These are phyloP conservation scores for Drosophila flavopinicola DNA, from an alignment of 2,888 invertebrate genomes.

Conservation along the genomic window DNA sequence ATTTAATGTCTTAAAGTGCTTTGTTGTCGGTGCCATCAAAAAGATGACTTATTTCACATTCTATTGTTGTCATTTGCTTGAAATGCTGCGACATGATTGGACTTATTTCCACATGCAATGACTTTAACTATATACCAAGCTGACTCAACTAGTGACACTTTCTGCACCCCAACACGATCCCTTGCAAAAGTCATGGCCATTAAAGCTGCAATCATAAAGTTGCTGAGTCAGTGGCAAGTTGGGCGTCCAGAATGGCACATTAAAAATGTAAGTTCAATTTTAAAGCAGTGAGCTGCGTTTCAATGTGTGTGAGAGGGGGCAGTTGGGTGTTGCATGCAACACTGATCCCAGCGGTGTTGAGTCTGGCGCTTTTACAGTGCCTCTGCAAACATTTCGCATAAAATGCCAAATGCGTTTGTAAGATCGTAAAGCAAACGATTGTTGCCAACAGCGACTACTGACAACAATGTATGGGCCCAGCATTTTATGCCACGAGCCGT, in stretches of 20 bases:
- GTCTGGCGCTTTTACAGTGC: constrained; percentile 38
- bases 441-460: constrained; percentile 58
- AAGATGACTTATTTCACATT: constrained; percentile 50
- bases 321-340: constrained; percentile 37
- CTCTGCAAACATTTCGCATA: constrained; percentile 67
- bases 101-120: constrained; percentile 33
- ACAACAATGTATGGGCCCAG: constrained; percentile 51
- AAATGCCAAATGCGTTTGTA: constrained; percentile 70
- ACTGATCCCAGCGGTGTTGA: constrained; percentile 38
- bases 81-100: constrained; percentile 44
- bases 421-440: constrained; percentile 72
- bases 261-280: constrained; percentile 71
- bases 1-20: constrained; percentile 13
- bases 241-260: constrained; percentile 32
- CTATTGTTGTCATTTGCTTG: constrained; percentile 44
- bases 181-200: constrained; percentile 43
- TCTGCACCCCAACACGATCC: not conserved
- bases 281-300: constrained; percentile 32
- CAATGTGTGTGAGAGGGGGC: constrained; percentile 1
- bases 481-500: constrained; percentile 45
- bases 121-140: constrained; percentile 20
- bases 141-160: constrained; percentile 40
- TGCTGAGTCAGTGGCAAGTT: constrained; percentile 24
- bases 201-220: constrained; percentile 68
- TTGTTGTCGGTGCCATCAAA: constrained; percentile 30